Base-by-base conservation (phyloP, 1,140 invertebrate species). In the Probaryconus sp. region DNA sequence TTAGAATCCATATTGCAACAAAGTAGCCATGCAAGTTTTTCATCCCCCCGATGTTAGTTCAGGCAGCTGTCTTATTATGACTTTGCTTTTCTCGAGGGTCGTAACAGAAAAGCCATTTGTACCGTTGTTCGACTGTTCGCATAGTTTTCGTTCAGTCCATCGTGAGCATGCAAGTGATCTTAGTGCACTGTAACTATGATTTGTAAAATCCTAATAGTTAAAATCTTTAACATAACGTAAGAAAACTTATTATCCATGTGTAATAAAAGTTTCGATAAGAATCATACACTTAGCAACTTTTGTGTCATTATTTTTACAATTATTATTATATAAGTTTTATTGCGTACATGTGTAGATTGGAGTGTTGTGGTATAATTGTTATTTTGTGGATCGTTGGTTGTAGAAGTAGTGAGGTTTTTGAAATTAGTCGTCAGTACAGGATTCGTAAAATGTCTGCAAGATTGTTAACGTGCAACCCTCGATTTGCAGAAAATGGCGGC, bases 401-500 rank as follows among this genome's bases (percentile, higher is more conserved):
- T 77, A 77, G 65, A 53, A 63, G 58, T 77, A 77, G 76, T 64
- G 60, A 55, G 31, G 37, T 53, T 55, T 53, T 38, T 21, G 37
- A 42, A 37, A 17, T 56, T 72, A 51, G 58, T 53, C 61, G 9
- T 67, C 63, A 61, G 26, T 55, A 51, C 45, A 61, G 60, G 72
- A 69, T 55, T 20, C 26, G 18, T 55, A 60, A 33, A 42, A 71
- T 63, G 40, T 21, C 33, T 43, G 10, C 11, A 42, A 56, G 38
- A 64, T 30, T 73, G 69, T 43, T 81, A 81, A 82, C 67, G 65
- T 68, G 64, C 67, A 76, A 64, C 64, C 72, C 79, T 79, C 78
- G 71, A 68, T 80, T 79, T 71, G 61, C 69, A 77, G 77, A 78
- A 68, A 63, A 78, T 79, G 77, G 56, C 75, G 53, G 45, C 74